phyloP scores from a whole-genome alignment of 2,888 invertebrate genomes.

The Pimpla rufipes region DNA sequence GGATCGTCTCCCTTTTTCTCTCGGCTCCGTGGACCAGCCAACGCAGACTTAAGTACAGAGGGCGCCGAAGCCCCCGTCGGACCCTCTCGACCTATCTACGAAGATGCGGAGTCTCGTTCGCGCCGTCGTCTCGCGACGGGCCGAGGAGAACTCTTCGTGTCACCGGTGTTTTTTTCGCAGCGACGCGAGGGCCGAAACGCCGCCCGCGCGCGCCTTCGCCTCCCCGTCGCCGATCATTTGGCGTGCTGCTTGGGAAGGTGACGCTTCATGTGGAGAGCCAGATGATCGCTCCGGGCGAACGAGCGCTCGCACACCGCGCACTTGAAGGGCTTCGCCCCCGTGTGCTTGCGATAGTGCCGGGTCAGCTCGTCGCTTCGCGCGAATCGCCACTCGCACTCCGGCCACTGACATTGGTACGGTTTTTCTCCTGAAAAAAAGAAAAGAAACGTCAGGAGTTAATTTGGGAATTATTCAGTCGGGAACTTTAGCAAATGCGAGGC shows the following conservation, averaged over 20 bases:
- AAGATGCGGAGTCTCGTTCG: slow-evolving; percentile 19
- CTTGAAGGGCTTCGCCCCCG: slow-evolving; percentile 98
- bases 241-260: slow-evolving; percentile 95
- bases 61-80: slow-evolving; percentile 8
- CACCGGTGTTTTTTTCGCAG: not conserved
- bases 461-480: not conserved
- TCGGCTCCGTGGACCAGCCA: slow-evolving; percentile 71
- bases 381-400: slow-evolving; percentile 99
- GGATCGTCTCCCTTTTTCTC: slow-evolving; percentile 16
- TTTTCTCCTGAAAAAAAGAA: slow-evolving; percentile 93
- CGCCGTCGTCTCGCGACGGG: slow-evolving; percentile 30
- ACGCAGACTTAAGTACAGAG: slow-evolving; percentile 68
- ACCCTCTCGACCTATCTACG: slow-evolving; percentile 30
- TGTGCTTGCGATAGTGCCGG: slow-evolving; percentile 98
- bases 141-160: not conserved
- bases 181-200: not conserved
- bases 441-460: not conserved
- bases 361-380: slow-evolving; percentile 98
- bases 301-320: slow-evolving; percentile 97
- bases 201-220: slow-evolving; percentile 9
- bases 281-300: slow-evolving; percentile 97
- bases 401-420: slow-evolving; percentile 99
- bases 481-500: no score
- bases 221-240: slow-evolving; percentile 86
- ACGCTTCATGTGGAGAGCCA: slow-evolving; percentile 98